Percentiles rank a stretch among this genome's conserved stretches.
Evolutionary conservation across 1,140 invertebrate species (phyloP).

Genomic region (Drosophila nigrodunni): DNA sequence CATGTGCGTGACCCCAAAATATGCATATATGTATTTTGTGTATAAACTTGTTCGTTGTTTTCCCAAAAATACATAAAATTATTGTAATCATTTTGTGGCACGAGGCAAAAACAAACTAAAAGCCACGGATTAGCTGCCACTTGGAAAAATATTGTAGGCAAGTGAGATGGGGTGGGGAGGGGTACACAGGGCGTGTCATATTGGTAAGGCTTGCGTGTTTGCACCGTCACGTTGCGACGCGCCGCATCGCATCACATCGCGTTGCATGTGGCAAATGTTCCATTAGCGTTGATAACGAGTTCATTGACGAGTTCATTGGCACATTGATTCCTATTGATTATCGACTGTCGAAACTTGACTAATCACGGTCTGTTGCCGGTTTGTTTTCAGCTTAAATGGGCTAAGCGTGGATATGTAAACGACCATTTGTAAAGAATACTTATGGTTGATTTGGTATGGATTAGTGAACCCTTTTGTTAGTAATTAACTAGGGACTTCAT

Average conservation of each 20-base stretch:
- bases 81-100: constrained; percentile 66
- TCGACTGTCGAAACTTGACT: constrained; percentile 21
- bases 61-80: constrained; percentile 60
- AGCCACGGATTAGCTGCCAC: constrained; percentile 41
- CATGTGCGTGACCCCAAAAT: constrained; percentile 66
- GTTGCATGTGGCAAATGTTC: constrained; percentile 52
- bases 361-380: constrained; percentile 6
- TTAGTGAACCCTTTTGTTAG: no score
- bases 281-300: constrained; percentile 73
- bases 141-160: neutral
- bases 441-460: no score
- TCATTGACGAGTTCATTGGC: constrained; percentile 79
- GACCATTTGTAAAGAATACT: no score
- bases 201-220: constrained; percentile 47
- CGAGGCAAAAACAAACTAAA: constrained; percentile 27
- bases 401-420: neutral
- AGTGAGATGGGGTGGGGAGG: neutral
- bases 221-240: constrained; percentile 2
- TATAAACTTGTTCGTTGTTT: constrained; percentile 11
- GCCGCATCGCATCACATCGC: constrained; percentile 4
- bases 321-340: constrained; percentile 68
- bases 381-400: neutral
- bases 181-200: neutral
- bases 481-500: no score
- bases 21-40: constrained; percentile 42